These are phyloP conservation scores for Orthosia cruda DNA, from an alignment of 2,888 invertebrate species.

Conservation along the genomic window DNA sequence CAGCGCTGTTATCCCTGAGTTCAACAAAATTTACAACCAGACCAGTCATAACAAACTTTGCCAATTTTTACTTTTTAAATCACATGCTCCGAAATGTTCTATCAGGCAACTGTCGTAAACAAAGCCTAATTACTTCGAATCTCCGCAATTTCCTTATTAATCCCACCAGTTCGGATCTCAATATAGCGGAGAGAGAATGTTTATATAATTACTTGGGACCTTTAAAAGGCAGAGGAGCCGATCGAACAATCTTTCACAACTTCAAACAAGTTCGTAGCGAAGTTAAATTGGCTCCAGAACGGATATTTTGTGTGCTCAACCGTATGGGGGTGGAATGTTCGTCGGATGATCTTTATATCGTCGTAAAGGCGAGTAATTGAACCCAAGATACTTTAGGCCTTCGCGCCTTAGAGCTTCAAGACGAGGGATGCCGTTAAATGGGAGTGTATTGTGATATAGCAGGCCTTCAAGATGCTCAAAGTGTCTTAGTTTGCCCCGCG, in stretches of 20 bases:
- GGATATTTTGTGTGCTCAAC: conserved; percentile 76
- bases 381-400: conserved; percentile 60
- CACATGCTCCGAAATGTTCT: conserved; percentile 50
- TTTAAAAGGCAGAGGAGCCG: conserved; percentile 73
- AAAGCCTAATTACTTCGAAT: conserved; percentile 57
- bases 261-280: conserved; percentile 76
- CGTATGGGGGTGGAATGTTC: conserved; percentile 71
- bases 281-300: conserved; percentile 80
- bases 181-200: conserved; percentile 68
- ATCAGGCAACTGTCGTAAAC: conserved; percentile 56
- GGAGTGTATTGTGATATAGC: conserved; percentile 37
- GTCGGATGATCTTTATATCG: conserved; percentile 70
- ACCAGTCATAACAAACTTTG: conserved; percentile 41
- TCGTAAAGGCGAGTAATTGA: conserved; percentile 72
- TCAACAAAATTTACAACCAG: conserved; percentile 28
- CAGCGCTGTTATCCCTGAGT: conserved; percentile 5
- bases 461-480: conserved; percentile 37
- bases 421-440: conserved; percentile 42
- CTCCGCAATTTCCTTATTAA: conserved; percentile 66
- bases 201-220: conserved; percentile 77
- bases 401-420: conserved; percentile 57
- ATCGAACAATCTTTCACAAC: conserved; percentile 76
- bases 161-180: conserved; percentile 63
- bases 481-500: conserved; percentile 1
- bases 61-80: conserved; percentile 50